These are phyloP conservation scores for Verasper variegatus DNA, from an alignment of 2,113 vertebrate species.

Conservation along the genomic window DNA sequence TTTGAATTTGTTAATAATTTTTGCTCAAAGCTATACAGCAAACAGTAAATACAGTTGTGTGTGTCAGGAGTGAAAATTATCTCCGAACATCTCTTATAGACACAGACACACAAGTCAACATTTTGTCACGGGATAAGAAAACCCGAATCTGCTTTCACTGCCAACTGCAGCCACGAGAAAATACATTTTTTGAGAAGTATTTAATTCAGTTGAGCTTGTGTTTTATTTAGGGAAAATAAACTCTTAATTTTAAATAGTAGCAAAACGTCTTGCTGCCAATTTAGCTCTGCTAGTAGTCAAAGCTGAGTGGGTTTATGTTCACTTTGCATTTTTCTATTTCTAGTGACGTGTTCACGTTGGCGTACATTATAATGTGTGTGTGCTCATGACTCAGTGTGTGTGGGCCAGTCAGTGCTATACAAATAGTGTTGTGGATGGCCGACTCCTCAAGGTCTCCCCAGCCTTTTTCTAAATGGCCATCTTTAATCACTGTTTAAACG, in stretches of 20 bases:
- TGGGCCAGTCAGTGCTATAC: constrained; percentile 67
- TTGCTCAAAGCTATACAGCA: no score
- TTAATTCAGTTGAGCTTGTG: constrained; percentile 21
- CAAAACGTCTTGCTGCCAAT: constrained; percentile 11
- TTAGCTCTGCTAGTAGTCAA: constrained; percentile 6
- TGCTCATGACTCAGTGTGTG: constrained; percentile 21
- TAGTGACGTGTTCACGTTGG: constrained; percentile 18
- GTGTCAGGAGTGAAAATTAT: neutral
- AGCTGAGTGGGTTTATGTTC: constrained; percentile 33
- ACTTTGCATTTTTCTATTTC: constrained; percentile 24
- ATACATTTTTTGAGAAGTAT: constrained; percentile 15
- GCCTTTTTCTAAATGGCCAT: constrained; percentile 71
- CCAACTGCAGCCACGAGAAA: neutral
- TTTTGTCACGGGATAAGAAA: neutral
- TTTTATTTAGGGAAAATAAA: constrained; percentile 39
- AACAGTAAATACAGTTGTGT: neutral
- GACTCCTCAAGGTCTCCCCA: constrained; percentile 79
- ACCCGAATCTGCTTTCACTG: constrained; percentile 2
- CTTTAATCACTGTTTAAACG: constrained; percentile 82
- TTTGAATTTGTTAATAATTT: no score
- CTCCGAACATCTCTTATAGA: neutral
- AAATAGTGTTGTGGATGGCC: constrained; percentile 74
- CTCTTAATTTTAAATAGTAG: constrained; percentile 4
- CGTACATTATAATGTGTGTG: constrained; percentile 3
- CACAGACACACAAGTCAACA: neutral